Conservation (phyloP, 1,140 invertebrate species). For the Acromyrmex heyeri region DNA sequence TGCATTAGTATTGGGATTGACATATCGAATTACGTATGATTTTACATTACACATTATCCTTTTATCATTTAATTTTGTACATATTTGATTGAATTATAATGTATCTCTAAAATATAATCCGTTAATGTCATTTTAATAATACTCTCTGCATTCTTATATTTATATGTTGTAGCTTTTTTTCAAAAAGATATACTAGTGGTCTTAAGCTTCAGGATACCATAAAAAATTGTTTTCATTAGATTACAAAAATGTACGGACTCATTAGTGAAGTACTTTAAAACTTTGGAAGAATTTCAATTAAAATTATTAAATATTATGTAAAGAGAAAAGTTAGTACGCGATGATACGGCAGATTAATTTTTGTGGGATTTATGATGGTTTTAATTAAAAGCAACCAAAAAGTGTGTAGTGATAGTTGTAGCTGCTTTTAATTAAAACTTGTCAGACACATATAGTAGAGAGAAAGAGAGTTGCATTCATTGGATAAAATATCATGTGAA, state of each 20-base stretch:
- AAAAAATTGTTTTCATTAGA: not conserved
- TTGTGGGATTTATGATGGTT: constrained; percentile 43
- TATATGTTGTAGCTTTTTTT: not conserved
- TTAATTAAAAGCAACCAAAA: constrained; percentile 40
- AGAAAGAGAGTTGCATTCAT: not conserved
- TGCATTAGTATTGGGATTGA: not conserved
- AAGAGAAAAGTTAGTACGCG: not conserved
- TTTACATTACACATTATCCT: not conserved
- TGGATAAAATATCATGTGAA: not conserved
- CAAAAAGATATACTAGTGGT: not conserved
- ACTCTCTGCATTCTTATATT: not conserved
- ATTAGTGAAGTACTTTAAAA: not conserved
- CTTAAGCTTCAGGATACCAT: not conserved
- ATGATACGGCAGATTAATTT: constrained; percentile 19
- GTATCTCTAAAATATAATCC: constrained; percentile 1
- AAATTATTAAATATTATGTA: constrained; percentile 24
- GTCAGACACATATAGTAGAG: not conserved
- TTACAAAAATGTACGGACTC: not conserved
- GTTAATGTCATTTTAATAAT: not conserved
- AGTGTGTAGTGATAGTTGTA: constrained; percentile 20
- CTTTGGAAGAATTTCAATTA: not conserved
- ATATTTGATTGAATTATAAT: not conserved
- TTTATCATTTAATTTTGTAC: not conserved
- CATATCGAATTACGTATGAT: constrained; percentile 14
- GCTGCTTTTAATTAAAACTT: constrained; percentile 51